phyloP scores from a whole-genome alignment of 2,888 invertebrate genomes.

The Oscheius sp. region DNA sequence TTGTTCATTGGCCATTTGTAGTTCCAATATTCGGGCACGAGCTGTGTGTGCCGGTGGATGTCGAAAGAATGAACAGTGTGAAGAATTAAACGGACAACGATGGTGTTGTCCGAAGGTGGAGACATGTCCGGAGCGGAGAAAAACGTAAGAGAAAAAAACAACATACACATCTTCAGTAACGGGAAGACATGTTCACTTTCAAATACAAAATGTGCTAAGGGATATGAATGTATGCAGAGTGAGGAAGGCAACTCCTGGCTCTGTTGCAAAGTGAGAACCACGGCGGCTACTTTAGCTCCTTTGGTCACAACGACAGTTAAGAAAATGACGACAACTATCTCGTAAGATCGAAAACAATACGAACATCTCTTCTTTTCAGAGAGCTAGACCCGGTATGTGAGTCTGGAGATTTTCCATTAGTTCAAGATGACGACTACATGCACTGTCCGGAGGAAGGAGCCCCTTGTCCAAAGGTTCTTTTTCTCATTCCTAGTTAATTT shows the following conservation, averaged over 20 bases:
- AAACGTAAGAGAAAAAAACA: not conserved
- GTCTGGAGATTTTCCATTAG: constrained; percentile 36
- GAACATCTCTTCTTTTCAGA: not conserved
- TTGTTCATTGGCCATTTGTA: constrained; percentile 46
- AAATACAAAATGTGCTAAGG: constrained; percentile 12
- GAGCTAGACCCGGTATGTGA: constrained; percentile 32
- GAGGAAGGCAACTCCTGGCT: constrained; percentile 13
- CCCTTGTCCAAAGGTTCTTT: constrained; percentile 34
- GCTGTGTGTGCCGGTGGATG: constrained; percentile 51
- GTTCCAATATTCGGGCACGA: constrained; percentile 35
- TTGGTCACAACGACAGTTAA: not conserved
- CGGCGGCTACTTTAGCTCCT: not conserved
- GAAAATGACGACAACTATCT: not conserved
- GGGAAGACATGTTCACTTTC: constrained; percentile 24
- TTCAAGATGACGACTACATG: constrained; percentile 34
- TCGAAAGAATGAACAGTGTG: constrained; percentile 47
- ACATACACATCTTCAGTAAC: constrained; percentile 11
- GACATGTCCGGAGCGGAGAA: constrained; percentile 33
- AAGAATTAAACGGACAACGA: constrained; percentile 24
- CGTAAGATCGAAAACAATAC: not conserved
- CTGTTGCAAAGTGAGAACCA: not conserved
- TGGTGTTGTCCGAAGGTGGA: constrained; percentile 53
- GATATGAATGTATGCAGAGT: constrained; percentile 25
- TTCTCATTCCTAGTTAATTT: not conserved
- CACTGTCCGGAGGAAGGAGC: constrained; percentile 44